phyloP scores from a whole-genome alignment of 2,797 vertebrate genomes.

The Morelia viridis region DNA sequence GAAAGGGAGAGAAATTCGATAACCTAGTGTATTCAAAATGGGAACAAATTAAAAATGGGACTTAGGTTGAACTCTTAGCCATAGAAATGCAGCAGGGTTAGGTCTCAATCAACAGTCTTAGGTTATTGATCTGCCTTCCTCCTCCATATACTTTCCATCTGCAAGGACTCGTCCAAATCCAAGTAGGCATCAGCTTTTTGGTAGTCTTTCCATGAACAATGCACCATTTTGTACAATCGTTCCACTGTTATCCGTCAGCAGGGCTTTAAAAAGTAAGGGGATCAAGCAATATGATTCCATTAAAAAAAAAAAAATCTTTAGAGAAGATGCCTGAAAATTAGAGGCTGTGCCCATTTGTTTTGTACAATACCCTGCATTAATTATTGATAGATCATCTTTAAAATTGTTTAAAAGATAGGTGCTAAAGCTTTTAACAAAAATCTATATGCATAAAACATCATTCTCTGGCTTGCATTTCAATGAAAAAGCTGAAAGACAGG shows the following conservation, averaged over 20 bases:
- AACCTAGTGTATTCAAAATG: not conserved
- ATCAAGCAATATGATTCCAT: not conserved
- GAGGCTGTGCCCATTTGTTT: not conserved
- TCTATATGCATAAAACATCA: not conserved
- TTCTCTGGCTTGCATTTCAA: not conserved
- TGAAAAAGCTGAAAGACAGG: not conserved
- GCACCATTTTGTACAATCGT: not conserved
- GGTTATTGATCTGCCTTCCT: not conserved
- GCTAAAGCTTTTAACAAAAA: not conserved
- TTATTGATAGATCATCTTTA: not conserved
- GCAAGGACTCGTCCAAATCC: not conserved
- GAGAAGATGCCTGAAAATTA: not conserved
- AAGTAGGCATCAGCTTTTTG: not conserved
- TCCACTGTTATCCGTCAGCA: not conserved
- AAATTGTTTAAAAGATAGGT: not conserved
- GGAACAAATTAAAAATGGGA: not conserved
- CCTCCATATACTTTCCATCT: not conserved
- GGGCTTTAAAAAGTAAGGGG: not conserved
- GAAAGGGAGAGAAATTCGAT: not conserved
- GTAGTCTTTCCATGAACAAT: not conserved
- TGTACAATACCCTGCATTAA: not conserved
- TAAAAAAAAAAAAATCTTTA: not conserved
- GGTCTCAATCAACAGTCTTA: not conserved
- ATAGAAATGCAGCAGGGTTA: not conserved
- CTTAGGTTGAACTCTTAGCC: not conserved